Evolutionary conservation across 2,113 vertebrate species (phyloP).

Genomic region (Steatornis caripensis): DNA sequence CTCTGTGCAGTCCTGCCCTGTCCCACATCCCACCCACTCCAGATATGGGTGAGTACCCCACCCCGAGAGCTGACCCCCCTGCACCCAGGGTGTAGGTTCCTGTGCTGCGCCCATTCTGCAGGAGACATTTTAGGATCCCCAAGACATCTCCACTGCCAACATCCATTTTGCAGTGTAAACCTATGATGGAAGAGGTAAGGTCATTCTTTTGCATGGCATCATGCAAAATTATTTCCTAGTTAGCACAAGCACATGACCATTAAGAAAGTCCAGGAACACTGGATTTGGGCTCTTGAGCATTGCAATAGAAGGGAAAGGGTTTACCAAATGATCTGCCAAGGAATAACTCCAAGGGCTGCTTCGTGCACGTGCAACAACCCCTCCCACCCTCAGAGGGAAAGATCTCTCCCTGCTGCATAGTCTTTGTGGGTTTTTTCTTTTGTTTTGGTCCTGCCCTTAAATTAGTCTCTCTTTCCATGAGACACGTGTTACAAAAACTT

Average conservation of each 20-base stretch:
- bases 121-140: background rate
- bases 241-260: background rate
- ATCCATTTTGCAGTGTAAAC: background rate
- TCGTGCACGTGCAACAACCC: background rate
- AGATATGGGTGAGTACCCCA: too few relatives aligned
- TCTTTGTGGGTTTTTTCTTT: background rate
- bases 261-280: background rate
- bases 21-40: too few relatives aligned
- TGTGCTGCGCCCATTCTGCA: background rate
- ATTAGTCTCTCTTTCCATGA: background rate
- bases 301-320: background rate
- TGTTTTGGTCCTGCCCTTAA: background rate
- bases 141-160: background rate
- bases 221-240: background rate
- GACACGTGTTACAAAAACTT: background rate
- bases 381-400: background rate
- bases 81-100: background rate
- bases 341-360: background rate
- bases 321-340: background rate
- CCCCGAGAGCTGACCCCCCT: background rate
- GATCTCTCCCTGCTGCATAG: accelerated
- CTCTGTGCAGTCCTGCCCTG: background rate
- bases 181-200: background rate
- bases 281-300: background rate
- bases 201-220: background rate